Conservation (phyloP, 2,797 vertebrate genomes). For the Yasuhikotakia modesta region DNA sequence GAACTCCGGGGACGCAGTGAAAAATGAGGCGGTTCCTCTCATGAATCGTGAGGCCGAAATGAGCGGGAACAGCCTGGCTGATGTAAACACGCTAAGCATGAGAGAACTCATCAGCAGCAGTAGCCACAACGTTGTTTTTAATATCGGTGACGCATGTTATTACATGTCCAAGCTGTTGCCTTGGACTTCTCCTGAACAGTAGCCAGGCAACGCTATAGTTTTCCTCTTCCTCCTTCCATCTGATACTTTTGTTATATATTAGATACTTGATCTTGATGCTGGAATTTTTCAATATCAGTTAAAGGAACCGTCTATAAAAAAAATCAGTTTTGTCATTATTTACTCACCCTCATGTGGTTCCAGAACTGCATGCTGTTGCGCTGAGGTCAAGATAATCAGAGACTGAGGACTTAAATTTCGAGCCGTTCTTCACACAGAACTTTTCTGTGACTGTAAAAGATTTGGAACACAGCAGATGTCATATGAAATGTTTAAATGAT, state of each 20-base stretch:
- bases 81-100: conserved; percentile 59
- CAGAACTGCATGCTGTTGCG: not conserved
- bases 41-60: conserved; percentile 50
- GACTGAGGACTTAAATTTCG: not conserved
- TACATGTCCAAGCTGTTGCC: conserved; percentile 63
- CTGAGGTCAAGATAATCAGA: not conserved
- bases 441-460: no score
- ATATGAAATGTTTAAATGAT: not conserved
- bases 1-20: conserved; percentile 47
- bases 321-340: not conserved
- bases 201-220: conserved; percentile 50
- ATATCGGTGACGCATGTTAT: conserved; percentile 60
- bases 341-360: not conserved
- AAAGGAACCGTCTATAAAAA: not conserved
- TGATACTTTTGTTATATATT: conserved; percentile 15
- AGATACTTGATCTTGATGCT: not conserved
- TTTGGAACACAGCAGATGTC: no score
- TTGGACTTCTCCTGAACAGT: conserved; percentile 59
- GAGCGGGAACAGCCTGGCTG: conserved; percentile 54
- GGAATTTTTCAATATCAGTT: not conserved
- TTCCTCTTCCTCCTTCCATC: not conserved
- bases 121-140: conserved; percentile 61
- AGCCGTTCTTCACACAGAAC: not conserved
- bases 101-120: conserved; percentile 58
- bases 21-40: conserved; percentile 52